Base-by-base conservation (phyloP, 2,888 invertebrate genomes). In the Tanypteryx hageni region DNA sequence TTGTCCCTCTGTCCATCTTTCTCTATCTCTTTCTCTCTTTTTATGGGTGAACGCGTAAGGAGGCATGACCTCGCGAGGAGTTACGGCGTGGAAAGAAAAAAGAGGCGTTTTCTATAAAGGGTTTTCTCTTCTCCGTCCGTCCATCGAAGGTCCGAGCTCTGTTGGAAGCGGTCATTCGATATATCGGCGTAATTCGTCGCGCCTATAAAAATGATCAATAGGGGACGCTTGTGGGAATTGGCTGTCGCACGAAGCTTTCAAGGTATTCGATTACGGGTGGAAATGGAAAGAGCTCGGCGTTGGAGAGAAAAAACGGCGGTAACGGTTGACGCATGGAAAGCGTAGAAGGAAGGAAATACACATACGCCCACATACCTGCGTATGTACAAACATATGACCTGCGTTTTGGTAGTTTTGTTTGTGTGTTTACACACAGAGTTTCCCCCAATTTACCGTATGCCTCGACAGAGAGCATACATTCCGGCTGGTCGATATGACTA, bases 201-300 rank as follows among this genome's bases (percentile, higher is more conserved):
- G 76, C 22, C 76, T 27, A 76, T 76, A 76, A 76, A 76, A 76
- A 76, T 76, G 76, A 76, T 76, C 76, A 27, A 76, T 76, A 10
- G 76, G 10, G 76, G 9, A n/a, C 27, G 76, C 27, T 27, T 27
- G 76, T 76, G 76, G 76, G 27, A 76, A 76, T 76, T 27, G 76
- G 76, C 76, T 76, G 76, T 76, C 76, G 27, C 76, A 22, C 76
- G 27, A 76, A 76, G 76, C 76, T 76, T 76, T 76, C 76, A 76
- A 27, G 76, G 22, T 27, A 76, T 76, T 76, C 76, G 76, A 76
- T 76, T 76, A 76, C 76, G 27, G 76, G 9, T 10, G 76, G 76
- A 22, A 76, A 22, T 76, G 76, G 76, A n/a, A 76, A 76, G 22
- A 22, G 76, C n/a, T 22, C 76, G 76, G 76, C 7, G 16, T 64